A percentile compares a stretch with the other conserved stretches of the same genome.
These are phyloP conservation scores for Bujurquina vittata DNA, from an alignment of 2,113 vertebrate species.

Conservation along the genomic window DNA sequence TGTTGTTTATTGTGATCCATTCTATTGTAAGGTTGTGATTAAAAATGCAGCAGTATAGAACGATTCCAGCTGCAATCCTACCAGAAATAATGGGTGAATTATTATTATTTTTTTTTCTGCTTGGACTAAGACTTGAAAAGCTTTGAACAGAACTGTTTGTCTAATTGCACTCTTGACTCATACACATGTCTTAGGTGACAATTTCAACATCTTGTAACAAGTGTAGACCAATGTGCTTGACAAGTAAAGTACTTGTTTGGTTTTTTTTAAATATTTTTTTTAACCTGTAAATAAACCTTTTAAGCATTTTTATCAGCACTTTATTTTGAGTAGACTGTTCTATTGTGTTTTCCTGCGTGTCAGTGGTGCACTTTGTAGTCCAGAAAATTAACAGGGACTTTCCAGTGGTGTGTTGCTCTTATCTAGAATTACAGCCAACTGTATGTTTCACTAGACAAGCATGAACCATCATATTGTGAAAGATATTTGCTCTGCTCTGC, in stretches of 20 bases:
- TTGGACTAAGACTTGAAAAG: neutral
- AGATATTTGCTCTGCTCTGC: neutral
- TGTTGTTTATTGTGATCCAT: neutral
- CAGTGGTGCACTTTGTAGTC: neutral
- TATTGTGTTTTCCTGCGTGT: neutral
- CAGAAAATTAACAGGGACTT: constrained; percentile 24
- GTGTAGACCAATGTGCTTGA: neutral
- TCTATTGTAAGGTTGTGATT: neutral
- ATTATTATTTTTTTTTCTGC: neutral
- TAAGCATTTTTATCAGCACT: constrained; percentile 46
- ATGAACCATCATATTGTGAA: neutral
- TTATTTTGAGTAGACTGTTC: neutral
- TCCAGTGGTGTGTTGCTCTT: constrained; percentile 19
- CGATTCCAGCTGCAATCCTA: neutral
- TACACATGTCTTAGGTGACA: neutral
- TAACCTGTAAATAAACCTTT: constrained; percentile 82
- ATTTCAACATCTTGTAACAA: neutral
- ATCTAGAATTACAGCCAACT: constrained; percentile 22
- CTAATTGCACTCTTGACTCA: neutral
- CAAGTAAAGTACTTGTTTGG: neutral
- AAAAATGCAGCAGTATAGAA: neutral
- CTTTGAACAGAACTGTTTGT: neutral
- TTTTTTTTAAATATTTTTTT: neutral
- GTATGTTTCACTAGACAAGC: neutral
- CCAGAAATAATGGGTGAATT: neutral